Conservation (phyloP, 1,140 invertebrate genomes). For the Piezodorus guildinii region DNA sequence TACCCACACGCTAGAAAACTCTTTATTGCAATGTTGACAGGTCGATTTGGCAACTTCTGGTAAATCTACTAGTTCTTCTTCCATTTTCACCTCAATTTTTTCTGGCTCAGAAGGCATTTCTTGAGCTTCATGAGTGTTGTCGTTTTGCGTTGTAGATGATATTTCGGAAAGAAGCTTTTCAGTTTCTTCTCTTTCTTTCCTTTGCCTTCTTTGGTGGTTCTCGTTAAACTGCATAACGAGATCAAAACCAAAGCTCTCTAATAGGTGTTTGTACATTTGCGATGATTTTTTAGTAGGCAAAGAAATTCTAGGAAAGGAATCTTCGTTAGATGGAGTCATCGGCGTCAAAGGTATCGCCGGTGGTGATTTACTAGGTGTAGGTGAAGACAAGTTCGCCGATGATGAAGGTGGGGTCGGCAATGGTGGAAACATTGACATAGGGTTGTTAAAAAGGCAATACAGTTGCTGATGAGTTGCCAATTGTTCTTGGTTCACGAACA, state of each 20-base stretch:
- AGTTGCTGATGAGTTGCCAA: conserved; percentile 69
- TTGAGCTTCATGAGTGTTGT: conserved; percentile 31
- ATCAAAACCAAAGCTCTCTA: conserved; percentile 90
- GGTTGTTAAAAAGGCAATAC: conserved; percentile 63
- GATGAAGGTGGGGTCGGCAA: conserved; percentile 37
- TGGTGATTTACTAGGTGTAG: conserved; percentile 29
- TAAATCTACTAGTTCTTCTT: conserved; percentile 46
- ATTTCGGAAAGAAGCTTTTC: conserved; percentile 31
- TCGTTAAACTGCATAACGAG: conserved; percentile 95
- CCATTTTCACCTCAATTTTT: conserved; percentile 38
- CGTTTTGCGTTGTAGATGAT: conserved; percentile 31
- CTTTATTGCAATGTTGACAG: conserved; percentile 85
- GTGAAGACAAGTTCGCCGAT: conserved; percentile 26
- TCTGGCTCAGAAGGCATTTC: conserved; percentile 32
- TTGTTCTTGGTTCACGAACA: conserved; percentile 68
- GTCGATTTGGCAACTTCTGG: conserved; percentile 63
- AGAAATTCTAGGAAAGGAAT: conserved; percentile 31
- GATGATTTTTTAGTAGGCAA: conserved; percentile 54
- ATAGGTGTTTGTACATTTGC: conserved; percentile 78
- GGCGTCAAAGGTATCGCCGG: conserved; percentile 29
- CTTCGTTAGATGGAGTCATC: conserved; percentile 25
- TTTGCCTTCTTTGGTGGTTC: conserved; percentile 60
- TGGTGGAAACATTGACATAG: conserved; percentile 45
- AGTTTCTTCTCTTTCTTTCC: conserved; percentile 36
- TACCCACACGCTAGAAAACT: conserved; percentile 91